Evolutionary conservation across 2,888 invertebrate genomes (phyloP).

Genomic region (Apantesis nais): DNA sequence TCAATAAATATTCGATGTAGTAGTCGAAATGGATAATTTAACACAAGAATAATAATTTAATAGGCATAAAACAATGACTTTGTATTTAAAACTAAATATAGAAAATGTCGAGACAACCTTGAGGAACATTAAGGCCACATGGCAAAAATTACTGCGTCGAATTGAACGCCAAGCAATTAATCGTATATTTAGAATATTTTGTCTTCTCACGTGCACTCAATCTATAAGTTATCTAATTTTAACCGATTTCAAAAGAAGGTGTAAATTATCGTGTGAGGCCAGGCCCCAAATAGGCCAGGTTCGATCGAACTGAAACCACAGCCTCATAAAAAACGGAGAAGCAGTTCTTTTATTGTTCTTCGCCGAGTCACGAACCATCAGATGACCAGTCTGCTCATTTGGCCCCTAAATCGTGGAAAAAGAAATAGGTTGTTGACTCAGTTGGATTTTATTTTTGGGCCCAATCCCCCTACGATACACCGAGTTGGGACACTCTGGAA

Average conservation of each 20-base stretch:
- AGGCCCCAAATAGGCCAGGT: too few relatives aligned
- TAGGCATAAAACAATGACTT: constrained; percentile 25
- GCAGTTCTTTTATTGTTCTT: too few relatives aligned
- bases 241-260: background rate
- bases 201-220: constrained; percentile 20
- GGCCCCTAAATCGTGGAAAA: too few relatives aligned
- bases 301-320: too few relatives aligned
- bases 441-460: too few relatives aligned
- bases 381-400: too few relatives aligned
- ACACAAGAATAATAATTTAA: background rate
- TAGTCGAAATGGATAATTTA: background rate
- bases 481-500: too few relatives aligned
- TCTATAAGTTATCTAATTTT: constrained; percentile 1
- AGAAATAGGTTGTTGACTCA: too few relatives aligned
- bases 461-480: too few relatives aligned
- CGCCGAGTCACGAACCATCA: too few relatives aligned
- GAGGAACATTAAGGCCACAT: constrained; percentile 32
- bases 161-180: constrained; percentile 28
- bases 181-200: constrained; percentile 22
- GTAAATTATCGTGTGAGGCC: background rate
- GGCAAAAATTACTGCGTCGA: constrained; percentile 35
- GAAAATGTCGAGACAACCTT: constrained; percentile 43
- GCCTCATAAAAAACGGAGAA: too few relatives aligned
- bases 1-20: too few relatives aligned
- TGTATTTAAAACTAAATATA: constrained; percentile 33